These are phyloP conservation scores for Thamnophis elegans DNA, from an alignment of 2,797 vertebrate genomes.

Conservation along the genomic window DNA sequence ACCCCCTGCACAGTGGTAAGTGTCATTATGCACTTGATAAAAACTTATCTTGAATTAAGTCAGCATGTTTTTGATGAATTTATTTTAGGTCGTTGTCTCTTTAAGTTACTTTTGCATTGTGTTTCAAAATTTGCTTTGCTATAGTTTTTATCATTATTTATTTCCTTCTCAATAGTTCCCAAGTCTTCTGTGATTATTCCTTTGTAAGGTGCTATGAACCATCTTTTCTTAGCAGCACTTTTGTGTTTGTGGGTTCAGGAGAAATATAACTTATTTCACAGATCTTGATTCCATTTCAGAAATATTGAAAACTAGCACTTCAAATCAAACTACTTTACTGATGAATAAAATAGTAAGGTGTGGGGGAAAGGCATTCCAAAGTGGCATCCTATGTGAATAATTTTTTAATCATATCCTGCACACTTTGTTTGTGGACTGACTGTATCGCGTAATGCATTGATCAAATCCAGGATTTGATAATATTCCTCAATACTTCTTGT, in stretches of 20 bases:
- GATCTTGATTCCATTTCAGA: neutral
- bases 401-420: accelerated
- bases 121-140: neutral
- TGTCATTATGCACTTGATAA: neutral
- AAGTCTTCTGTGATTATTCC: neutral
- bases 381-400: accelerated
- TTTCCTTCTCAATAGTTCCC: accelerated
- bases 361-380: accelerated
- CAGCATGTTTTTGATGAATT: neutral
- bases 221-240: accelerated
- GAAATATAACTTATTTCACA: neutral
- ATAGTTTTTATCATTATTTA: neutral
- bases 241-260: neutral
- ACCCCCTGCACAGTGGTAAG: neutral
- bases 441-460: accelerated
- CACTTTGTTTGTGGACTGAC: neutral
- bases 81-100: accelerated
- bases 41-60: neutral
- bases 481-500: neutral
- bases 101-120: neutral
- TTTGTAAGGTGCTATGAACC: neutral
- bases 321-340: neutral
- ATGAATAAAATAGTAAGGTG: accelerated
- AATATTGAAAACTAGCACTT: accelerated
- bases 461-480: neutral